phyloP scores from a whole-genome alignment of 1,140 invertebrate genomes.

The Drosophila lacertosa region DNA sequence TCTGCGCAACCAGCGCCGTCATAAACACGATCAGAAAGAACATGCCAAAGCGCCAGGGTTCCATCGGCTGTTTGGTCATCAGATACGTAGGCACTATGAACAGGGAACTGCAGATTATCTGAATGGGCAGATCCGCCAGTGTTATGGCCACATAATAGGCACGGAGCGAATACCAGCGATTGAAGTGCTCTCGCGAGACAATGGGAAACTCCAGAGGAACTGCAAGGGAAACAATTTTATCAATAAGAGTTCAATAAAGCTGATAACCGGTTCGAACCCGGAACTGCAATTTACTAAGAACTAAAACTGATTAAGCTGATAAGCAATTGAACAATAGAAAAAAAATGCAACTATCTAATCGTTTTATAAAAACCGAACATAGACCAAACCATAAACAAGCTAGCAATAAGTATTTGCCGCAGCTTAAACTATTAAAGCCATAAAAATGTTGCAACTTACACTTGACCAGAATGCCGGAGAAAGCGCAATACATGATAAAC shows the following conservation, averaged over 20 bases:
- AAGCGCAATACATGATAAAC: conserved; percentile 94
- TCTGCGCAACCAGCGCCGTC: conserved; percentile 92
- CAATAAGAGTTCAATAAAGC: neutral
- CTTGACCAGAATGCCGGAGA: conserved; percentile 93
- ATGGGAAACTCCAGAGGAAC: conserved; percentile 94
- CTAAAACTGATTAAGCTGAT: no score
- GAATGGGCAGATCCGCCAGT: conserved; percentile 93
- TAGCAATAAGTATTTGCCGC: neutral
- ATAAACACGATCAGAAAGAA: conserved; percentile 90
- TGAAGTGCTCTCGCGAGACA: conserved; percentile 94
- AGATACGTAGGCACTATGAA: conserved; percentile 92
- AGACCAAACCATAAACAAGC: neutral
- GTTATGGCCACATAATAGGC: conserved; percentile 95
- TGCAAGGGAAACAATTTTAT: conserved; percentile 84
- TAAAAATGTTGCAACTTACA: conserved; percentile 88
- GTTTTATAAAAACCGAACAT: no score
- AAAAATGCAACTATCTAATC: no score
- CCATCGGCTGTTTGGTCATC: conserved; percentile 92
- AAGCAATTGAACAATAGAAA: no score
- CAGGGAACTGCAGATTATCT: conserved; percentile 90
- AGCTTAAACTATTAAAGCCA: neutral
- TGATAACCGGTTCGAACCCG: neutral
- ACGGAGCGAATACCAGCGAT: conserved; percentile 96
- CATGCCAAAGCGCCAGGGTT: conserved; percentile 88
- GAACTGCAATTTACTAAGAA: no score